Evolutionary conservation across 2,113 vertebrate species (phyloP).

Genomic region (Colossoma macropomum): DNA sequence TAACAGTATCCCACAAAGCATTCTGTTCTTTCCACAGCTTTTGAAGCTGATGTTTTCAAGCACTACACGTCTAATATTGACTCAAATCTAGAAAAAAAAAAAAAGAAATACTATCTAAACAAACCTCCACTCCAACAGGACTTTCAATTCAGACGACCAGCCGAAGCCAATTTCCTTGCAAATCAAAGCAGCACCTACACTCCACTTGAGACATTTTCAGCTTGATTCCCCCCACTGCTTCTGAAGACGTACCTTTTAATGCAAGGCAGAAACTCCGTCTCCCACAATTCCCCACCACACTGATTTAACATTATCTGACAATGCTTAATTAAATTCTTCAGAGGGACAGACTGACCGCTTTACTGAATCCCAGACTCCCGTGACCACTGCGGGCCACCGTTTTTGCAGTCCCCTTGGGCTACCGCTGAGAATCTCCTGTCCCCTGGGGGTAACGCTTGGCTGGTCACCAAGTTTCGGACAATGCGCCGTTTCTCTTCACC

Average conservation of each 20-base stretch:
- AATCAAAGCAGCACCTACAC: constrained; percentile 14
- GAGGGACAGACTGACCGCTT: constrained; percentile 46
- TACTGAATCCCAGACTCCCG: constrained; percentile 59
- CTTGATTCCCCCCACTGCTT: constrained; percentile 15
- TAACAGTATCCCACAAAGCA: background rate
- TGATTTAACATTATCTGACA: constrained; percentile 53
- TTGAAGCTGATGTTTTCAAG: background rate
- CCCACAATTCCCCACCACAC: constrained; percentile 29
- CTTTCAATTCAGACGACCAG: constrained; percentile 25
- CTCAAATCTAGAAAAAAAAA: background rate
- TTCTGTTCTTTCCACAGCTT: background rate
- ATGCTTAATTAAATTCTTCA: constrained; percentile 48
- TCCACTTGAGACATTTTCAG: constrained; percentile 26
- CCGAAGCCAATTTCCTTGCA: constrained; percentile 37
- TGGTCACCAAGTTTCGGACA: constrained; percentile 46
- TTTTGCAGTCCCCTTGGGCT: constrained; percentile 9
- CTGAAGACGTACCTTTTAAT: constrained; percentile 15
- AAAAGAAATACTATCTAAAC: constrained; percentile 13
- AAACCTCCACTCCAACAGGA: constrained; percentile 32
- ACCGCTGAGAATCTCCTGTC: constrained; percentile 13
- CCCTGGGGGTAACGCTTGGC: constrained; percentile 46
- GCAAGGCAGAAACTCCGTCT: constrained; percentile 25
- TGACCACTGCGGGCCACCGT: constrained; percentile 34
- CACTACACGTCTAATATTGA: background rate
- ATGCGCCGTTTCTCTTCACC: constrained; percentile 24